phyloP scores from a whole-genome alignment of 2,797 vertebrate genomes.

The Centropyge bicolor region DNA sequence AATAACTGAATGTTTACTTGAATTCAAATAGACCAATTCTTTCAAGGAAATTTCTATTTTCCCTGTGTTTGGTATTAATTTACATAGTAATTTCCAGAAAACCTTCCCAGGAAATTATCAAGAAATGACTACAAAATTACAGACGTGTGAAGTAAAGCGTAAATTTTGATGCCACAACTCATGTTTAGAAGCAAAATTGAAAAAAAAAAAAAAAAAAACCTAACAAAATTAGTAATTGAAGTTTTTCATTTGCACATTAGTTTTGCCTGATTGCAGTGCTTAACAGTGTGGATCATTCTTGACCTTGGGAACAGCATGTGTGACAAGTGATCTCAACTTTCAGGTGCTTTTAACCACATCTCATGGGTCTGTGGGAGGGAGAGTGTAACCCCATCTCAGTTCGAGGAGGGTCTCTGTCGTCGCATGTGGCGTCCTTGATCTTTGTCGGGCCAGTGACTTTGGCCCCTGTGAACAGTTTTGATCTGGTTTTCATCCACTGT shows the following conservation, averaged over 20 bases:
- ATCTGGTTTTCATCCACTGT: background rate
- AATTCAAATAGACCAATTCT: background rate
- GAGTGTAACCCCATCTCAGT: background rate
- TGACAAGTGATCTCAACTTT: conserved; percentile 6
- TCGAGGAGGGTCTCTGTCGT: conserved; percentile 11
- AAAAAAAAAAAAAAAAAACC: background rate
- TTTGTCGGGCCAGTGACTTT: conserved; percentile 4
- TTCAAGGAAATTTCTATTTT: background rate
- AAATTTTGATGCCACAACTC: background rate
- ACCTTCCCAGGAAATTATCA: background rate
- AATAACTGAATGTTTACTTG: conserved; percentile 29
- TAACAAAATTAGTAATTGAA: background rate
- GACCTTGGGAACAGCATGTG: conserved; percentile 2
- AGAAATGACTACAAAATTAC: conserved; percentile 5
- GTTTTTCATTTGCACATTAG: background rate
- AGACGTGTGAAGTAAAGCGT: background rate
- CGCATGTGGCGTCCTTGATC: conserved; percentile 1
- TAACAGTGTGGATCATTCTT: background rate
- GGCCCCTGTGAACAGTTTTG: background rate
- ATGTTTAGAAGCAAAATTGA: background rate
- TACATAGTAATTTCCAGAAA: conserved; percentile 19
- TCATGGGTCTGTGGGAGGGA: background rate
- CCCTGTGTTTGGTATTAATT: conserved; percentile 24
- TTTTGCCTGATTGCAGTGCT: background rate
- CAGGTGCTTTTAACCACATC: conserved; percentile 12